A percentile compares a stretch with the other conserved stretches of the same genome.
phyloP scores from a whole-genome alignment of 2,113 vertebrate species.

The Lophura nycthemera region DNA sequence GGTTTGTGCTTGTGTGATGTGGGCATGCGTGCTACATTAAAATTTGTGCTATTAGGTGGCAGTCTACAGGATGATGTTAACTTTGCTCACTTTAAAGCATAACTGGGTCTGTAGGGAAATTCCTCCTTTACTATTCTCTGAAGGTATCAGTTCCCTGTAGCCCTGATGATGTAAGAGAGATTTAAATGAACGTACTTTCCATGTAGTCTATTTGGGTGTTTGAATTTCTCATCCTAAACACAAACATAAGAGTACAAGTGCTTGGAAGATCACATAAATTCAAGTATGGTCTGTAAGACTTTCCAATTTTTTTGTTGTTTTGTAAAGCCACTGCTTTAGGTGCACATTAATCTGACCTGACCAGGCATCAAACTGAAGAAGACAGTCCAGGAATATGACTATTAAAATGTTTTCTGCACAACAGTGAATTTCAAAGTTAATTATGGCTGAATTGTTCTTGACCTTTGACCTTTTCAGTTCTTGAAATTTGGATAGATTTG shows the following conservation, averaged over 20 bases:
- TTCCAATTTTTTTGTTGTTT: not conserved
- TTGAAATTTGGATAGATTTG: not conserved
- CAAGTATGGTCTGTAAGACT: not conserved
- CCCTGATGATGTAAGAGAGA: not conserved
- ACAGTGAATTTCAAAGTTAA: not conserved
- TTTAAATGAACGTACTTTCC: not conserved
- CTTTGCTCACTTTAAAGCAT: not conserved
- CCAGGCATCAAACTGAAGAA: not conserved
- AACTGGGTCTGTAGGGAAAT: not conserved
- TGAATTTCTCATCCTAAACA: not conserved
- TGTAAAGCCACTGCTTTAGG: not conserved
- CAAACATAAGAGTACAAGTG: not conserved
- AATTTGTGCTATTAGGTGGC: not conserved
- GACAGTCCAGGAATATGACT: not conserved
- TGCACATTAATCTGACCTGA: not conserved
- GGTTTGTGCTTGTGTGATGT: fast-evolving
- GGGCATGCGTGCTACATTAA: not conserved
- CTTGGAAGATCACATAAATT: not conserved
- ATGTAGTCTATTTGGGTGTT: not conserved
- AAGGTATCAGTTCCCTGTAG: not conserved
- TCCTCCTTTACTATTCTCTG: not conserved
- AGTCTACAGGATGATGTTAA: not conserved
- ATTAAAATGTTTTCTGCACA: not conserved
- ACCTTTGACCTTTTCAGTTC: not conserved
- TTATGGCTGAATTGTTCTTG: not conserved